phyloP scores from a whole-genome alignment of 2,797 vertebrate species.

The Falco columbarius region DNA sequence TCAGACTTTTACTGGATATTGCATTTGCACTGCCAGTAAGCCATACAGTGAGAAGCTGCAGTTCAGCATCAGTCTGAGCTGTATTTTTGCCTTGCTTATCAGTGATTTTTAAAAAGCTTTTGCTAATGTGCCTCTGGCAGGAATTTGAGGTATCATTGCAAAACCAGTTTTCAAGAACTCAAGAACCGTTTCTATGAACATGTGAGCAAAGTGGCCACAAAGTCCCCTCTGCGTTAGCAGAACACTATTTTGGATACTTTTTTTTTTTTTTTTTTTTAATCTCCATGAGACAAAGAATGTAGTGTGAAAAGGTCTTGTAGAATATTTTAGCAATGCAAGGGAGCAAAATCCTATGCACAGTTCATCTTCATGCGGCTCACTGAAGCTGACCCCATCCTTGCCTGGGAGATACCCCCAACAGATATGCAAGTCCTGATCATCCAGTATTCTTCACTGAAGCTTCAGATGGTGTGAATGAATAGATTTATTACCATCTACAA shows the following conservation, averaged over 20 bases:
- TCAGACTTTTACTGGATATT: background rate
- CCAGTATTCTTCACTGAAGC: background rate
- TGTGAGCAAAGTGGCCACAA: background rate
- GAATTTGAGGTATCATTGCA: background rate
- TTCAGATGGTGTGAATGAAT: background rate
- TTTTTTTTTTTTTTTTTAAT: background rate
- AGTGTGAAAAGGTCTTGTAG: background rate
- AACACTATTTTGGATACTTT: background rate
- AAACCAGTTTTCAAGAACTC: slow-evolving; percentile 1
- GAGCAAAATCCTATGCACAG: background rate
- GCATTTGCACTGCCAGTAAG: background rate
- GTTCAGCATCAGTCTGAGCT: background rate
- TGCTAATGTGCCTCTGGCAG: background rate
- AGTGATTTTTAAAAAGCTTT: slow-evolving; percentile 15
- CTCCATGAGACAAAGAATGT: background rate
- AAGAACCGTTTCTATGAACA: background rate
- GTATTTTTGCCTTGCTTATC: slow-evolving; percentile 15
- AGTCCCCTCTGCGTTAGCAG: background rate
- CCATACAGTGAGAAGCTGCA: background rate
- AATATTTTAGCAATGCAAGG: background rate
- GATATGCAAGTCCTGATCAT: background rate
- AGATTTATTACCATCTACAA: background rate
- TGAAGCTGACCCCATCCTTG: background rate
- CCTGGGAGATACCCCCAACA: background rate
- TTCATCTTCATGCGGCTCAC: background rate